A percentile compares a stretch with the other conserved stretches of the same genome.
Evolutionary conservation across 2,113 vertebrate species (phyloP).

Genomic region (Silurus asotus): DNA sequence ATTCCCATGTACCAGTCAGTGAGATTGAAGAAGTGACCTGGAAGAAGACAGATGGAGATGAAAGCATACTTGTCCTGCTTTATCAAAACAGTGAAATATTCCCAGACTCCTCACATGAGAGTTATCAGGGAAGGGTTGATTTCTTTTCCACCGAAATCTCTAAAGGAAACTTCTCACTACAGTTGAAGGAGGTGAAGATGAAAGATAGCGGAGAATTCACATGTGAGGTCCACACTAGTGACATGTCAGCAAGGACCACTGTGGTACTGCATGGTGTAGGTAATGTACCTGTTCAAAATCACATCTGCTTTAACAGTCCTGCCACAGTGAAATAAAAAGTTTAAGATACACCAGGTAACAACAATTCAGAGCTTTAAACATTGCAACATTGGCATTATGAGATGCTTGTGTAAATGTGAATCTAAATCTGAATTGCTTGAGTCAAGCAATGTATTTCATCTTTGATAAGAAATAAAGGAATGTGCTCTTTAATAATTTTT

Average conservation of each 20-base stretch:
- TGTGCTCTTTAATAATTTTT: no score
- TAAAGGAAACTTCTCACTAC: constrained; percentile 55
- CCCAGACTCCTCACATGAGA: constrained; percentile 20
- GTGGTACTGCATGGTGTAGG: constrained; percentile 28
- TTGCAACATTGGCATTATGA: no score
- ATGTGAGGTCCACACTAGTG: constrained; percentile 33
- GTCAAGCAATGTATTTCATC: no score
- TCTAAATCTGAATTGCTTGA: no score
- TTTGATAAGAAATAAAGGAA: no score
- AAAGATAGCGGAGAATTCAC: constrained; percentile 49
- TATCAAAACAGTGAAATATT: constrained; percentile 12
- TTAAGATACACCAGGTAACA: no score
- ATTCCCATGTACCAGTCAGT: constrained; percentile 27
- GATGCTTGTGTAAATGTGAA: no score
- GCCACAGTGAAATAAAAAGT: no score
- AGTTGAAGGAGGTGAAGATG: constrained; percentile 32
- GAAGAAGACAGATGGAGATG: constrained; percentile 11
- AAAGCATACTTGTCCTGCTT: constrained; percentile 28
- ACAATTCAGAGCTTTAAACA: no score
- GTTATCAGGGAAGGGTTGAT: constrained; percentile 29
- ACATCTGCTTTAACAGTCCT: no score
- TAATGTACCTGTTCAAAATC: not conserved
- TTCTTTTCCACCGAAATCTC: constrained; percentile 48
- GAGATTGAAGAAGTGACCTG: constrained; percentile 46
- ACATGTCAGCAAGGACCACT: constrained; percentile 17